Evolutionary conservation across 2,797 vertebrate species (phyloP).

Genomic region (Cyprinella venusta): DNA sequence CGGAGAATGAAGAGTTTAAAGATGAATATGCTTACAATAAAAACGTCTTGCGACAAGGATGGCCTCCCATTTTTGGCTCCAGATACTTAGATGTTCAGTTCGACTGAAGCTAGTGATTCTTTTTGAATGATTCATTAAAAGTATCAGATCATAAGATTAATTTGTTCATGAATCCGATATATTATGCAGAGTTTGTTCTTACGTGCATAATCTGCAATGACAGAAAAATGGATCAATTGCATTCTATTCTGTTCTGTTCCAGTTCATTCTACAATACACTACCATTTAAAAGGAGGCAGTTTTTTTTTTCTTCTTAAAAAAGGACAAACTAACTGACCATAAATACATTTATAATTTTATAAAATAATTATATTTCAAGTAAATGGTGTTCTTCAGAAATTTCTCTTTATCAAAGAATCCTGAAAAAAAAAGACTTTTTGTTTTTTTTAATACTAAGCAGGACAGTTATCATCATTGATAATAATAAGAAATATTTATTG

Average conservation of each 20-base stretch:
- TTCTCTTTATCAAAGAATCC: no score
- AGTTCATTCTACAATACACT: no score
- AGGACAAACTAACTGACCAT: no score
- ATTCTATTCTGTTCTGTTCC: neutral
- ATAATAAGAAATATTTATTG: neutral
- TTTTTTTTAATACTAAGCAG: neutral
- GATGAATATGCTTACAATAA: constrained; percentile 29
- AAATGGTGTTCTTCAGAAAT: neutral
- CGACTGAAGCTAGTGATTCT: neutral
- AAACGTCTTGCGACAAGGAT: constrained; percentile 14
- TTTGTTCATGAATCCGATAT: neutral
- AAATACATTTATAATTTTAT: no score
- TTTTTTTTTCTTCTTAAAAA: no score
- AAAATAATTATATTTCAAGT: no score
- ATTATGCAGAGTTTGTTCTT: neutral
- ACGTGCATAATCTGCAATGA: neutral
- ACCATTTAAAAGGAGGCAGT: no score
- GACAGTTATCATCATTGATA: neutral
- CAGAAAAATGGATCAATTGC: neutral
- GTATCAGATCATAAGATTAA: neutral
- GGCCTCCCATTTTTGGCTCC: neutral
- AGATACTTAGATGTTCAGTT: neutral
- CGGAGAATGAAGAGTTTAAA: constrained; percentile 13
- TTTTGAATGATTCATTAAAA: neutral
- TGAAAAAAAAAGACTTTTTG: no score